Conservation (phyloP, 2,113 vertebrate species). For the Platycercus adscitus region DNA sequence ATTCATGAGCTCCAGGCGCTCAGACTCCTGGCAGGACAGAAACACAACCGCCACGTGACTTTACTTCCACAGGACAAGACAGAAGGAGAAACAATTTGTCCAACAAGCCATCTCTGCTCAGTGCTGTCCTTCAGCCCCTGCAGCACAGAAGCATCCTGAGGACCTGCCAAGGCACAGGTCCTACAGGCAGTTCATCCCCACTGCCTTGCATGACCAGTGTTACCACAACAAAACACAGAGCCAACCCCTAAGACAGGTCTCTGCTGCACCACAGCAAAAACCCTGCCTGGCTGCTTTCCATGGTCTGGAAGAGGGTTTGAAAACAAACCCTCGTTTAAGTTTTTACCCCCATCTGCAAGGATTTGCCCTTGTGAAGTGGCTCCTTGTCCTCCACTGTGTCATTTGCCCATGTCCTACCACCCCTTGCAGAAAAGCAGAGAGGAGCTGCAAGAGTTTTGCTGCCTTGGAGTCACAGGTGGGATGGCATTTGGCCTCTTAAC, state of each 20-base stretch:
- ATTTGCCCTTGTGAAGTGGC: neutral
- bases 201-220: neutral
- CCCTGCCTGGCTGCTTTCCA: neutral
- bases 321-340: neutral
- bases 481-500: neutral
- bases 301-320: neutral
- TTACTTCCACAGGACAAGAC: neutral
- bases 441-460: neutral
- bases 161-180: neutral
- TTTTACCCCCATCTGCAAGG: neutral
- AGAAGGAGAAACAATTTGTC: neutral
- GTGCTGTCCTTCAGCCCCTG: neutral
- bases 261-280: neutral
- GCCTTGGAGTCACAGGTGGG: neutral
- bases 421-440: neutral
- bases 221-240: neutral
- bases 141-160: neutral
- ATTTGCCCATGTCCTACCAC: neutral
- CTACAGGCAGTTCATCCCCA: neutral
- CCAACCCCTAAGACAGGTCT: neutral
- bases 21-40: slow-evolving; percentile 84
- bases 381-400: neutral
- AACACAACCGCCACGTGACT: neutral
- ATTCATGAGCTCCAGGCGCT: slow-evolving; percentile 94
- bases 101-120: neutral